A percentile compares a stretch with the other conserved stretches of the same genome.
Evolutionary conservation across 1,140 invertebrate genomes (phyloP).

Genomic region (Laodelphax striatellus): DNA sequence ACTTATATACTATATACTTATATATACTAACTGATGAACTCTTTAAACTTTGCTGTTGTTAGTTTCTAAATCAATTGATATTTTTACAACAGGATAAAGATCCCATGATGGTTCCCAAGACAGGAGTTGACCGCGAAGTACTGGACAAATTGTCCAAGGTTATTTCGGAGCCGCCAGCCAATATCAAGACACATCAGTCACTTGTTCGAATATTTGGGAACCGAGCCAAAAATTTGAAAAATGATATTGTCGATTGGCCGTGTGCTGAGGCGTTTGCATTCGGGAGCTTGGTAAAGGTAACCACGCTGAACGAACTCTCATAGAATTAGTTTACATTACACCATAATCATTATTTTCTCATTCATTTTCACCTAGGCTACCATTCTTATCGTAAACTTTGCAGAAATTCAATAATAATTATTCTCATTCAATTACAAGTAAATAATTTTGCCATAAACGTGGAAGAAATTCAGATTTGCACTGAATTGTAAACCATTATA

Average conservation of each 20-base stretch:
- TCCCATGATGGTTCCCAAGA: conserved; percentile 44
- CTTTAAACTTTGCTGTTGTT: too few relatives aligned
- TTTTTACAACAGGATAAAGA: conserved; percentile 34
- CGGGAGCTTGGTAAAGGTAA: conserved; percentile 53
- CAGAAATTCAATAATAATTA: neutral
- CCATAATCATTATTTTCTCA: neutral
- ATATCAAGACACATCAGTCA: conserved; percentile 53
- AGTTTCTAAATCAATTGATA: too few relatives aligned
- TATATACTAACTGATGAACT: too few relatives aligned
- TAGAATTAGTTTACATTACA: too few relatives aligned
- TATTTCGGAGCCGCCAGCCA: conserved; percentile 53
- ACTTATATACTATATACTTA: too few relatives aligned
- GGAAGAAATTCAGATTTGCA: too few relatives aligned
- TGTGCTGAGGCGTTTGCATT: conserved; percentile 74
- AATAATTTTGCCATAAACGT: too few relatives aligned
- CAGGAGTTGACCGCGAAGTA: conserved; percentile 52
- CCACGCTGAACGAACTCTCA: too few relatives aligned
- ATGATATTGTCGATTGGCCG: conserved; percentile 66
- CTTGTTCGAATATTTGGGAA: conserved; percentile 42
- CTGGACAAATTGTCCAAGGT: conserved; percentile 52
- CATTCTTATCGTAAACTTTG: neutral
- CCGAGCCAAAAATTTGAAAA: conserved; percentile 52
- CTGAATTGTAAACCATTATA: too few relatives aligned
- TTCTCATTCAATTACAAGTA: too few relatives aligned
- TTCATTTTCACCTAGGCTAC: too few relatives aligned